phyloP scores from a whole-genome alignment of 1,140 invertebrate genomes.

The Lepidurus couesii region DNA sequence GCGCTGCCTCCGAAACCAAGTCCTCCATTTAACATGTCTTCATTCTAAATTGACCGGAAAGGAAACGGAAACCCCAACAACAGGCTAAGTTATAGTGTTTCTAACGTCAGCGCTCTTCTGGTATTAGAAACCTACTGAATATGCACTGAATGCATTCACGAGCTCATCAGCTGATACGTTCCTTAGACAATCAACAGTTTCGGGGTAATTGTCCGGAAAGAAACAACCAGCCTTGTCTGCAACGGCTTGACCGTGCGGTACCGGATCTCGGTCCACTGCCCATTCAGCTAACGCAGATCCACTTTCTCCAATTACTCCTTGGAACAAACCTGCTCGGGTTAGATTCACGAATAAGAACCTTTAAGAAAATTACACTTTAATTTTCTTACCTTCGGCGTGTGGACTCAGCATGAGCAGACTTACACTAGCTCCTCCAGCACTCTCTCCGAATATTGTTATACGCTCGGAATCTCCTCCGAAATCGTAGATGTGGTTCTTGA shows the following conservation, averaged over 20 bases:
- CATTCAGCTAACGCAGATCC: conserved; percentile 43
- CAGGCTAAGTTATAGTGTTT: background rate
- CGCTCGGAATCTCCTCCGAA: conserved; percentile 51
- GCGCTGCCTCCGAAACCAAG: conserved; percentile 32
- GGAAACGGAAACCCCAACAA: background rate
- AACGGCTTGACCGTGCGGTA: conserved; percentile 41
- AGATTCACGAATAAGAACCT: background rate
- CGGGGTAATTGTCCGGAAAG: conserved; percentile 27
- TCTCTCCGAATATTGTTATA: conserved; percentile 56
- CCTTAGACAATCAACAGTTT: conserved; percentile 34
- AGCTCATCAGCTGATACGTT: conserved; percentile 2
- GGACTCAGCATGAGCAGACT: conserved; percentile 29
- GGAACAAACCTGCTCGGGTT: conserved; percentile 37
- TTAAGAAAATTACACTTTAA: background rate
- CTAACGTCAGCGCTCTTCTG: background rate
- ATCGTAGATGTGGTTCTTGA: conserved; percentile 46
- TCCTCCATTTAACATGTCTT: conserved; percentile 32
- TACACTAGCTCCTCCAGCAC: conserved; percentile 53
- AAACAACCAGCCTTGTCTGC: conserved; percentile 42
- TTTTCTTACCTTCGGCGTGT: conserved; percentile 11
- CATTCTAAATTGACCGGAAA: conserved; percentile 26
- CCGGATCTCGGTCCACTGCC: conserved; percentile 43
- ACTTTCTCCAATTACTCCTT: conserved; percentile 41
- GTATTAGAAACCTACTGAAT: background rate
- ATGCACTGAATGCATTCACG: background rate